phyloP scores from a whole-genome alignment of 2,888 invertebrate genomes.

The Willowsia nigromaculata region DNA sequence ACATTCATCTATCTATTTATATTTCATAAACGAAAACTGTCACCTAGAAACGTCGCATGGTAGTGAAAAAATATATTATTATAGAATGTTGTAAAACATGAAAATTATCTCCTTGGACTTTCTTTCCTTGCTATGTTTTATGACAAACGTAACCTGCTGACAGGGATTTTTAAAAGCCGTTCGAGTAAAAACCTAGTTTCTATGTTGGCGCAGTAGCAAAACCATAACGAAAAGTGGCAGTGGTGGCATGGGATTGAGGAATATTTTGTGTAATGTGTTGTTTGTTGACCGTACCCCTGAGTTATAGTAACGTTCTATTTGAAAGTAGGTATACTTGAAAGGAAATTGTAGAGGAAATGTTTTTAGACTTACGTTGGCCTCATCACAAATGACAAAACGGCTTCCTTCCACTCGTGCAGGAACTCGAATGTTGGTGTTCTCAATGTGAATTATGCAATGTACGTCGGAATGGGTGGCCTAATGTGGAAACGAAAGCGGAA shows the following conservation, averaged over 20 bases:
- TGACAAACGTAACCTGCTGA: constrained; percentile 56
- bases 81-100: constrained; percentile 21
- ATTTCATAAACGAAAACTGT: neutral
- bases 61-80: neutral
- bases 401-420: constrained; percentile 92
- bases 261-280: neutral
- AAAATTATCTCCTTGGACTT: constrained; percentile 36
- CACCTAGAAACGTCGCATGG: neutral
- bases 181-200: neutral
- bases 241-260: neutral
- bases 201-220: neutral
- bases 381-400: constrained; percentile 92
- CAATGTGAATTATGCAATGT: constrained; percentile 94
- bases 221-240: neutral
- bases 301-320: neutral
- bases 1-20: neutral
- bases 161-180: constrained; percentile 45
- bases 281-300: neutral
- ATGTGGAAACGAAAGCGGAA: neutral
- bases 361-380: constrained; percentile 90
- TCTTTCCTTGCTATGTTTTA: constrained; percentile 19
- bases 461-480: constrained; percentile 92
- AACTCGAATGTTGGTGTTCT: constrained; percentile 92
- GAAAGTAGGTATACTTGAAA: no score
- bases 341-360: no score